phyloP scores from a whole-genome alignment of 2,888 invertebrate species.

The Dioctria linearis region DNA sequence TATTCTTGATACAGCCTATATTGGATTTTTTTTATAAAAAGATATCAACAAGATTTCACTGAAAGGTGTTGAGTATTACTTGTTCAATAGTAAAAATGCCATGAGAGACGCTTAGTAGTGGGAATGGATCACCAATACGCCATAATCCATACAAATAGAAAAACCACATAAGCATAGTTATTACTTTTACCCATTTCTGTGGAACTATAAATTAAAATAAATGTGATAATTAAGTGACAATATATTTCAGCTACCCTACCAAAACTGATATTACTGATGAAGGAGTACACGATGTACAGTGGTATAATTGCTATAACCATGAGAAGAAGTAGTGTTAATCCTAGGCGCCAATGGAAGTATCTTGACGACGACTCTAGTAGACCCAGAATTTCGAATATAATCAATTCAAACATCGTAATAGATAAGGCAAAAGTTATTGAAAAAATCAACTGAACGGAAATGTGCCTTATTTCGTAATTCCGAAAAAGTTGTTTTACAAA shows the following conservation, averaged over 20 bases:
- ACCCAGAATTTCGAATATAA: conserved; percentile 98
- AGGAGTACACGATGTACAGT: conserved; percentile 96
- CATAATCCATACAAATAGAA: conserved; percentile 96
- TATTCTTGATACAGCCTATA: conserved; percentile 91
- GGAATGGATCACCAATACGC: conserved; percentile 99
- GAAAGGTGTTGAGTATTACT: conserved; percentile 43
- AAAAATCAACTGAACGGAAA: conserved; percentile 94
- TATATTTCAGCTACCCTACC: conserved; percentile 74
- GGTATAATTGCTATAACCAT: conserved; percentile 97
- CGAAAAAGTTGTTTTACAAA: conserved; percentile 97
- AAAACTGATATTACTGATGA: conserved; percentile 89
- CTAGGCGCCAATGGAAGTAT: conserved; percentile 89
- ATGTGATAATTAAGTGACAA: conserved; percentile 27
- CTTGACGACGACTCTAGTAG: conserved; percentile 90
- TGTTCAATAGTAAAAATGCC: conserved; percentile 79
- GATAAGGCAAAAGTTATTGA: conserved; percentile 96
- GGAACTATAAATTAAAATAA: conserved; percentile 75
- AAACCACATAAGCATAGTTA: conserved; percentile 90
- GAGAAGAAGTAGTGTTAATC: conserved; percentile 90
- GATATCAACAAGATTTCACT: background rate
- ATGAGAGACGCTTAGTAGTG: conserved; percentile 95
- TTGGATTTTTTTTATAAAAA: background rate
- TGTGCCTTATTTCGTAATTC: conserved; percentile 97
- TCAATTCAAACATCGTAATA: conserved; percentile 98
- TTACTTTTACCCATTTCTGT: conserved; percentile 81